A percentile compares a stretch with the other conserved stretches of the same genome.
Evolutionary conservation across 2,888 invertebrate species (phyloP).

Genomic region (Nomada flava): DNA sequence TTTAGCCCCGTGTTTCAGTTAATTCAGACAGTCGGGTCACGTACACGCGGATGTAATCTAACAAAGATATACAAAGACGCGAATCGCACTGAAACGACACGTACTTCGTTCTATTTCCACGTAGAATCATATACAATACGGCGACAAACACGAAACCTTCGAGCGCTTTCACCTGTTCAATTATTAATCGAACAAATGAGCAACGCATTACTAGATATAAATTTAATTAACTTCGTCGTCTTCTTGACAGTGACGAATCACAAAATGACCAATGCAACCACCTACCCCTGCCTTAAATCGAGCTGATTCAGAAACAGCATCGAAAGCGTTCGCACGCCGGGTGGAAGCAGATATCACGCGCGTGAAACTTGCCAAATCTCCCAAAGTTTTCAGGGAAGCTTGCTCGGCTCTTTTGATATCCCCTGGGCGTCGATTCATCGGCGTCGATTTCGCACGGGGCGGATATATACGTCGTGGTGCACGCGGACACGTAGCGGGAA

Average conservation of each 20-base stretch:
- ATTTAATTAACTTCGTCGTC: too few relatives aligned
- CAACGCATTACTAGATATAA: too few relatives aligned
- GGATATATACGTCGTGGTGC: conserved; percentile 56
- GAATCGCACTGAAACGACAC: conserved; percentile 36
- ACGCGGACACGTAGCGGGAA: conserved; percentile 82
- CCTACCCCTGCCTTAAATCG: too few relatives aligned
- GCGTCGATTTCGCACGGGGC: conserved; percentile 59
- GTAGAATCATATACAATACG: neutral
- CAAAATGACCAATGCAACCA: too few relatives aligned
- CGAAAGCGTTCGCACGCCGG: too few relatives aligned
- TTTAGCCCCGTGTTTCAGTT: conserved; percentile 62
- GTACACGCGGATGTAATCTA: conserved; percentile 58
- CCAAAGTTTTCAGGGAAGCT: conserved; percentile 42
- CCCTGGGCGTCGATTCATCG: conserved; percentile 47
- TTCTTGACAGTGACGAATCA: too few relatives aligned
- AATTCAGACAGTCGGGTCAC: conserved; percentile 64
- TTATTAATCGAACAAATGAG: neutral
- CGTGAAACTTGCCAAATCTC: conserved; percentile 24
- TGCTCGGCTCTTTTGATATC: conserved; percentile 66
- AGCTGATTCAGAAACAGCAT: too few relatives aligned
- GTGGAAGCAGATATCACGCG: neutral
- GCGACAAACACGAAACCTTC: neutral
- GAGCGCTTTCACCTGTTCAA: neutral
- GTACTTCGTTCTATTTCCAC: neutral
- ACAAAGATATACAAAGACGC: conserved; percentile 56